These are phyloP conservation scores for Pantala flavescens DNA, from an alignment of 1,140 invertebrate genomes.

Conservation along the genomic window DNA sequence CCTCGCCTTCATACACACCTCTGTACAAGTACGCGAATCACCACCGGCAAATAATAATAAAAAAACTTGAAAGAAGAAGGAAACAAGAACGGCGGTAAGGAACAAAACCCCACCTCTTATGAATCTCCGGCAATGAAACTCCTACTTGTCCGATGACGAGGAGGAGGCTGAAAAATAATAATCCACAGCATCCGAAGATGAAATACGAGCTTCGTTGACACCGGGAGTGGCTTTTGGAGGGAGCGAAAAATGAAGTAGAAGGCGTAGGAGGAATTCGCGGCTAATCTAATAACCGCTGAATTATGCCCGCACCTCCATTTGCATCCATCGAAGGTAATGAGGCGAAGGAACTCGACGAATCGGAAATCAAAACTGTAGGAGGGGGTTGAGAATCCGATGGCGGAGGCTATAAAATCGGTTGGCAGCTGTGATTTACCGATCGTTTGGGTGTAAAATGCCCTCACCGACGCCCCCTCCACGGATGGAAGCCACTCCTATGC, in stretches of 20 bases:
- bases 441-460: slow-evolving; percentile 4
- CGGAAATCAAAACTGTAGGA: neutral
- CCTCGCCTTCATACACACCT: no score
- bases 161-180: no score
- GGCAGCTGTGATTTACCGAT: neutral
- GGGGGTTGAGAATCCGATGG: neutral
- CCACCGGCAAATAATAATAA: no score
- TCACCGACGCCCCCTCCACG: neutral
- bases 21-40: no score
- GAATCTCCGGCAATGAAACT: no score
- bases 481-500: neutral
- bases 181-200: no score
- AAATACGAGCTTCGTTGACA: no score
- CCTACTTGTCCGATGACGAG: no score
- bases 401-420: neutral
- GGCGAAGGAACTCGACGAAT: neutral
- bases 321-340: neutral
- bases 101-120: no score
- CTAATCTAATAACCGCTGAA: neutral
- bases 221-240: neutral
- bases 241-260: neutral
- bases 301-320: neutral
- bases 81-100: no score
- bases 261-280: neutral
- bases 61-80: no score